Base-by-base conservation (phyloP, 2,113 vertebrate species). In the Sceloporus tristichus region DNA sequence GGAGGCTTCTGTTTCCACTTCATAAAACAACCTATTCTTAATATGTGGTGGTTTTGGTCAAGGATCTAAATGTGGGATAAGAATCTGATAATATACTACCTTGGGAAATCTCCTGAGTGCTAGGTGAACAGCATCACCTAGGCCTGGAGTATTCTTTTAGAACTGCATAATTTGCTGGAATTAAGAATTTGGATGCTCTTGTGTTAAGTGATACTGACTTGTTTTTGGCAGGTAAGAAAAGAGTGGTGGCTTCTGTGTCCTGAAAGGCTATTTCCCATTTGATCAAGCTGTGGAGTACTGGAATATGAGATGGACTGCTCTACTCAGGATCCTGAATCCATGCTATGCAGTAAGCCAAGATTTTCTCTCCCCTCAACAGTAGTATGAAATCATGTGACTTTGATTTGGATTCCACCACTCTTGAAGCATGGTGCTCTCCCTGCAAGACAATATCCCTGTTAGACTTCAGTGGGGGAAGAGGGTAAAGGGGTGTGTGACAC, bases 181-280 rank as follows among this genome's bases (percentile, higher is more conserved):
- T 16, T 29, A 9, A 53, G 42, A 70, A 40, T 70, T 84, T 56
- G 42, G 56, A 42, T 70, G 62, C 21, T 40, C 29, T 70, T 70
- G 62, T 66, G 42, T 84, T 78, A 78, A 86, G 74, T 84, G 87
- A 78, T 53, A 70, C 74, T 84, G 74, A 27, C 75, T 77, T 88
- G 73, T 88, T 88, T 84, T 79, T 86, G 75, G 48, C 87, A 88
- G 87, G 87, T 70, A 16, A 56, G 80, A 88, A 70, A 65, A 68
- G 29, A 9, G 29, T 56, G 75, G 42, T 42, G 18, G 29, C 74
- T 78, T 54, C 10, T 78, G 56, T 83, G 13, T 56, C 76, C 78
- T 73, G 78, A 80, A 68, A 77, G 59, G 78, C 9, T 65, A 70
- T 56, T 18, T 29, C 23, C 54, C 53, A 21, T 14, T 29, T 38